A percentile compares a stretch with the other conserved stretches of the same genome.
Conservation (phyloP, 1,140 invertebrate genomes). For the Aethina tumida region DNA sequence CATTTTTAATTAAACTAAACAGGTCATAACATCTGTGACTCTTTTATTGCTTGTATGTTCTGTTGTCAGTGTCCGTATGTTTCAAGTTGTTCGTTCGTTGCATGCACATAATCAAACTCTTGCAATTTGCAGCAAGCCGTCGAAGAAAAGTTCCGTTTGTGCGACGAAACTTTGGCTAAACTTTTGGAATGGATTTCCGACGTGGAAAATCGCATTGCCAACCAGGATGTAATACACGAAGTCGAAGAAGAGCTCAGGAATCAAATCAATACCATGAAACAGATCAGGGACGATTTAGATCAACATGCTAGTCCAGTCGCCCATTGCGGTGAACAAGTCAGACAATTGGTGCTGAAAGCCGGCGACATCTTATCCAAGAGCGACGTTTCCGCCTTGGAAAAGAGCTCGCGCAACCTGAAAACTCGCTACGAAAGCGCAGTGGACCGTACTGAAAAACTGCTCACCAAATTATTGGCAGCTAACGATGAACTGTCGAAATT, state of each 20-base stretch:
- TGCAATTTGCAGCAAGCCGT: conserved; percentile 69
- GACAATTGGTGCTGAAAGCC: conserved; percentile 81
- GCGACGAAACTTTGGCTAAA: conserved; percentile 73
- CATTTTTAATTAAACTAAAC: too few relatives aligned
- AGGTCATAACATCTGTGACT: too few relatives aligned
- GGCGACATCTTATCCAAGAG: conserved; percentile 82
- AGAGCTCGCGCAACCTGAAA: conserved; percentile 72
- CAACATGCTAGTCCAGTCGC: conserved; percentile 75
- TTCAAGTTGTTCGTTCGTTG: conserved; percentile 3
- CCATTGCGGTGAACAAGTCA: conserved; percentile 82
- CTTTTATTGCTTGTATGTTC: too few relatives aligned
- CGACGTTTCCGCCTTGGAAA: conserved; percentile 76
- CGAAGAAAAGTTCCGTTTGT: conserved; percentile 87
- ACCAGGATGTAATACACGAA: conserved; percentile 80
- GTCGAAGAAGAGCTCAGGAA: conserved; percentile 78
- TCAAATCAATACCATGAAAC: conserved; percentile 83
- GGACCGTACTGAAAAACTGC: conserved; percentile 67
- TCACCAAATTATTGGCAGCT: conserved; percentile 65
- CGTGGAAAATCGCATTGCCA: conserved; percentile 77
- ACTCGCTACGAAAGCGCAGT: conserved; percentile 71
- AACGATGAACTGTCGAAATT: conserved; percentile 83
- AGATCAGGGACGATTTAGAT: conserved; percentile 85
- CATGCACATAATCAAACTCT: conserved; percentile 11
- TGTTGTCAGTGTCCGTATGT: conserved; percentile 2
- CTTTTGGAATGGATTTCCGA: conserved; percentile 80